Evolutionary conservation across 2,113 vertebrate species (phyloP).

Genomic region (Halcyon senegalensis): DNA sequence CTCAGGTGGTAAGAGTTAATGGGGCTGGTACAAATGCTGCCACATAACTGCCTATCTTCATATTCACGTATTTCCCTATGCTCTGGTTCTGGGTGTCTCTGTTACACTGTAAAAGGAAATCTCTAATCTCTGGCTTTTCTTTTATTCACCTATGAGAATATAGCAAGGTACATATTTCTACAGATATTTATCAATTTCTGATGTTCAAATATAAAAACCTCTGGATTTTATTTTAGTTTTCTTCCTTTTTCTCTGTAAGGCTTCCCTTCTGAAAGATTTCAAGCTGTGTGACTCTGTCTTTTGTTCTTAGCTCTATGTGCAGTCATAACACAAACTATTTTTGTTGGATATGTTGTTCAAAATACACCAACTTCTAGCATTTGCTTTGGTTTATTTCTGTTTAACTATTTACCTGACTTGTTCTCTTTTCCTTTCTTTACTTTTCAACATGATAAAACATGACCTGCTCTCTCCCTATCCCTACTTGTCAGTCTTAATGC

Average conservation of each 20-base stretch:
- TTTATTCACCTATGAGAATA: background rate
- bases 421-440: background rate
- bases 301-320: background rate
- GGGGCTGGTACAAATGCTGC: background rate
- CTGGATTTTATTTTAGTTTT: background rate
- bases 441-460: background rate
- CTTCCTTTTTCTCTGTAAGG: background rate
- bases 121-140: background rate
- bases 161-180: background rate
- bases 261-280: background rate
- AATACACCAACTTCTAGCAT: background rate
- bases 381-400: background rate
- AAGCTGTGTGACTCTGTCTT: background rate
- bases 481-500: background rate
- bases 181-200: background rate
- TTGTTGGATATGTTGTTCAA: rapidly evolving
- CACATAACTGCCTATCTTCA: background rate
- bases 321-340: background rate
- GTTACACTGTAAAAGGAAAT: background rate
- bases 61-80: background rate
- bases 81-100: background rate
- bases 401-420: background rate
- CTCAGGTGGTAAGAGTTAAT: background rate
- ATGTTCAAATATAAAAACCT: background rate
- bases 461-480: background rate